Percentiles rank a stretch among this genome's conserved stretches.
Conservation (phyloP, 1,140 invertebrate species). For the Procambarus clarkii region DNA sequence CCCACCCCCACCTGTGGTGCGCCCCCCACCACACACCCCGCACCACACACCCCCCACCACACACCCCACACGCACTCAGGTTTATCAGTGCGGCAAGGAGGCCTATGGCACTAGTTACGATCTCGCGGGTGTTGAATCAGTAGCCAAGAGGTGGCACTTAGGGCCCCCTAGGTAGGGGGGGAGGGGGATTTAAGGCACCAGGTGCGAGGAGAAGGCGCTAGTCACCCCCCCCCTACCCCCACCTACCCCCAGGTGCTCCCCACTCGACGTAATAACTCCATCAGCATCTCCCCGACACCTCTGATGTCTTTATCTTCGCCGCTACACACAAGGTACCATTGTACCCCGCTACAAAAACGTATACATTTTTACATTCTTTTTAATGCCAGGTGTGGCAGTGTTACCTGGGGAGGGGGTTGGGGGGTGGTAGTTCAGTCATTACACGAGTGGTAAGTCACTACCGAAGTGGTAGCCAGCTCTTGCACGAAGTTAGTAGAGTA, state of each 20-base stretch:
- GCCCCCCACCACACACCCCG: conserved; percentile 1
- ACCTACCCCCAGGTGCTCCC: background rate
- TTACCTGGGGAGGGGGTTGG: background rate
- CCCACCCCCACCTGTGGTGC: background rate
- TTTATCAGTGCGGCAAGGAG: background rate
- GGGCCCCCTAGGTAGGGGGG: background rate
- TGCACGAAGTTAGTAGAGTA: background rate
- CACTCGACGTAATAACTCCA: conserved; percentile 37
- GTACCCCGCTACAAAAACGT: background rate
- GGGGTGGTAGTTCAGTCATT: background rate
- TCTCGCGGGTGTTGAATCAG: background rate
- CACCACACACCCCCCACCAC: background rate
- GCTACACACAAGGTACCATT: background rate
- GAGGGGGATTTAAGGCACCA: background rate
- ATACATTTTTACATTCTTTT: background rate
- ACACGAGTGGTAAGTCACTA: background rate
- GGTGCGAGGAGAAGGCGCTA: conserved; percentile 17
- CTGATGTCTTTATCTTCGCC: conserved; percentile 34
- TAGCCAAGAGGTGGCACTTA: background rate
- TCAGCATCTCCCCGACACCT: conserved; percentile 23
- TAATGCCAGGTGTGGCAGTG: background rate
- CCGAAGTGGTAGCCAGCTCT: too few species aligned
- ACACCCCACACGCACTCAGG: background rate
- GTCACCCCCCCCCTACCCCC: background rate
- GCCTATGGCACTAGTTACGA: background rate